Base-by-base conservation (phyloP, 2,797 vertebrate species). In the Thripadectes ignobilis region DNA sequence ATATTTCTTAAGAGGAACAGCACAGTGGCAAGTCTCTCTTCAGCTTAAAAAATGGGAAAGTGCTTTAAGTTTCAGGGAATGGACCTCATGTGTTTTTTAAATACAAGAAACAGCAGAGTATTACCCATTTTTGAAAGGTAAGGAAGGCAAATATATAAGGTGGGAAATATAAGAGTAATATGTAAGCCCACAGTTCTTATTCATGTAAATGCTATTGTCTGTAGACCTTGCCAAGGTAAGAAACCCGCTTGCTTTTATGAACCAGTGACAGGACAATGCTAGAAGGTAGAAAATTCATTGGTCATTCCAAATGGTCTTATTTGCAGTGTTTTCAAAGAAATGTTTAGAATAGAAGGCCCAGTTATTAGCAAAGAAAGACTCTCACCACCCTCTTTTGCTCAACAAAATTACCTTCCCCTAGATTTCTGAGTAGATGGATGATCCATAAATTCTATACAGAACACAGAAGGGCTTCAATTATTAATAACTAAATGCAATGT, bases 391-490 rank as follows among this genome's bases (percentile, higher is more conserved):
- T 88, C 75, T 89, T 93, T 59, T 52, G 63, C 72, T 52, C 92
- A 96, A 92, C 58, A 92, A 82, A 90, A 94, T 90, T 69, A 79
- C 86, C 92, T 93, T 83, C 36, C 29, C 66, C 39, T 75, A 94
- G 84, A 87, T 77, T 93, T 96, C 65, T 45, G 29, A 90, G 87
- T 48, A 92, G 78, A 91, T 83, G 97, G 95, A 97, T 94, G 94
- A 97, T 96, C 98, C 95, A 98, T 96, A 97, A 98, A 98, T 97
- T 94, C 97, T 96, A 97, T 88, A 91, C 12, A 76, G 68, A 89
- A 97, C 85, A 63, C 97, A 97, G 96, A 93, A 95, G 90, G 97
- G 96, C 87, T 96, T 98, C 97, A 97, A 97, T 98, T 96, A 98
- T 97, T 97, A 97, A 98, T 97, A 97, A 84, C 95, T 93, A 97